Evolutionary conservation across 2,113 vertebrate species (phyloP).

Genomic region (Gopherus flavomarginatus): DNA sequence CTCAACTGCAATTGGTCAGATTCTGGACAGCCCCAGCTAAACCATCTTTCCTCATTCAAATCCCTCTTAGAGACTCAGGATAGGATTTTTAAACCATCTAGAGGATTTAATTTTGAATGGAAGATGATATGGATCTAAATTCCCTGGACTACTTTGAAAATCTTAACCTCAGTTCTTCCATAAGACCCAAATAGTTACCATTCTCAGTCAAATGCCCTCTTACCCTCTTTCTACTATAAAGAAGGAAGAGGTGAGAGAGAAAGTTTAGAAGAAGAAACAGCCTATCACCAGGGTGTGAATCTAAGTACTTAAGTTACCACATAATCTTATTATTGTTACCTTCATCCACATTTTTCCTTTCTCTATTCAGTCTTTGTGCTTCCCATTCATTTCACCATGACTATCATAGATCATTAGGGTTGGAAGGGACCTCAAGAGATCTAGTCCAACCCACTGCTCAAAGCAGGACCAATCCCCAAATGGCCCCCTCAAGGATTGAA

Average conservation of each 20-base stretch:
- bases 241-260: neutral
- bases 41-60: neutral
- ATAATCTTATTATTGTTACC: neutral
- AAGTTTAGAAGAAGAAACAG: neutral
- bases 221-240: neutral
- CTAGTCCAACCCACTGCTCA: too few species aligned
- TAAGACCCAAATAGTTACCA: neutral
- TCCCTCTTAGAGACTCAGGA: neutral
- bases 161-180: rapidly evolving
- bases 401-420: too few species aligned
- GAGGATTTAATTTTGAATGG: neutral
- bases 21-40: neutral
- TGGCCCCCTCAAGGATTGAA: too few species aligned
- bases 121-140: rapidly evolving
- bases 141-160: neutral
- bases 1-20: neutral
- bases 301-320: rapidly evolving
- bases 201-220: neutral
- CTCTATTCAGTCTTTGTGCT: neutral
- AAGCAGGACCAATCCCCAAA: too few species aligned
- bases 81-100: neutral
- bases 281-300: neutral
- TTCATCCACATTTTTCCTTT: neutral
- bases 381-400: neutral
- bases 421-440: too few species aligned